Conservation (phyloP, 1,140 invertebrate species). For the Megathymus violae region DNA sequence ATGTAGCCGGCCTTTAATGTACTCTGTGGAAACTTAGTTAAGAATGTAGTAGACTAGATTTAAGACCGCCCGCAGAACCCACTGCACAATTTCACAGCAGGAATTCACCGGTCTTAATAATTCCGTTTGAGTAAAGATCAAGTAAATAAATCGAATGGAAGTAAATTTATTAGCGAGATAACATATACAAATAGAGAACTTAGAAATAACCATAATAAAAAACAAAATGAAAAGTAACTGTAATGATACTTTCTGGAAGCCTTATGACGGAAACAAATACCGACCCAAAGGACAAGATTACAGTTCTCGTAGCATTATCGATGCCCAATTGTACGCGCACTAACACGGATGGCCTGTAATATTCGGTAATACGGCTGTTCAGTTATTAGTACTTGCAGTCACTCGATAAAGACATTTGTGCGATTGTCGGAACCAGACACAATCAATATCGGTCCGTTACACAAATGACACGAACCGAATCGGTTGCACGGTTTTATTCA, state of each 20-base stretch:
- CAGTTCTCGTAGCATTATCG: constrained; percentile 8
- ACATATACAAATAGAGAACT: too few relatives aligned
- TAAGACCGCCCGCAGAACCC: constrained; percentile 8
- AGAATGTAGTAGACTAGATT: constrained; percentile 31
- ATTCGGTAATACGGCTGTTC: constrained; percentile 32
- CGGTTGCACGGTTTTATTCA: constrained; percentile 19
- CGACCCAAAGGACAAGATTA: constrained; percentile 5
- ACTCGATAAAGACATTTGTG: constrained; percentile 31
- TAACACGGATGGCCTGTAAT: constrained; percentile 14
- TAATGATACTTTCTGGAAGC: neutral
- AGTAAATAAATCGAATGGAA: too few relatives aligned
- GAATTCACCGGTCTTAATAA: constrained; percentile 1
- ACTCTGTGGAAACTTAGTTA: constrained; percentile 28
- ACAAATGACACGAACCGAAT: constrained; percentile 31
- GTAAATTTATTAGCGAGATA: too few relatives aligned
- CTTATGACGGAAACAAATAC: constrained; percentile 11
- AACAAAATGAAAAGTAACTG: neutral
- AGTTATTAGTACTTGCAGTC: constrained; percentile 31
- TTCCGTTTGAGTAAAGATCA: too few relatives aligned
- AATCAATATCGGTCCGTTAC: constrained; percentile 33
- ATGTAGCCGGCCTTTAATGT: constrained; percentile 21
- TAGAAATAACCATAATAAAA: too few relatives aligned
- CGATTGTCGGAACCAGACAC: constrained; percentile 18
- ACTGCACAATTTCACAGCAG: constrained; percentile 6
- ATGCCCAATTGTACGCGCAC: constrained; percentile 3